Evolutionary conservation across 2,797 vertebrate species (phyloP).

Genomic region (Todus mexicanus): DNA sequence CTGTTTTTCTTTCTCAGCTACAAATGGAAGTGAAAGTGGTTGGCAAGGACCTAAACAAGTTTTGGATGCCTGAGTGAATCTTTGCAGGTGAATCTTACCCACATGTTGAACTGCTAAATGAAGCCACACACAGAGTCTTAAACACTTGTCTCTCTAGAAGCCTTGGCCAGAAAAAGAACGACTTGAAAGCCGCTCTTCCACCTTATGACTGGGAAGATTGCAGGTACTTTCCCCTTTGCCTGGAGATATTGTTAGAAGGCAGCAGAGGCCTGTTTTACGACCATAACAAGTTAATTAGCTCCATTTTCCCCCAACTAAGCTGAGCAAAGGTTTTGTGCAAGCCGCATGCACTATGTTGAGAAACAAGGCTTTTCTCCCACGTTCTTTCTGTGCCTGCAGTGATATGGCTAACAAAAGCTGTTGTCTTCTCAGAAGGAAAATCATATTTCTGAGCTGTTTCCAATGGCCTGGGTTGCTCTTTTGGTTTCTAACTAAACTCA

Average conservation of each 20-base stretch:
- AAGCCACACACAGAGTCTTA: not conserved
- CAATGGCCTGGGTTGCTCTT: constrained; percentile 31
- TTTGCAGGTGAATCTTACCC: not conserved
- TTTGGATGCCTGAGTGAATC: not conserved
- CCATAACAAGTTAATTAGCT: constrained; percentile 26
- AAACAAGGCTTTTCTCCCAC: constrained; percentile 7
- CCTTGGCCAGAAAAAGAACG: not conserved
- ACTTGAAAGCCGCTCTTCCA: not conserved
- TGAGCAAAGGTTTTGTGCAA: not conserved
- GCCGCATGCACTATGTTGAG: not conserved
- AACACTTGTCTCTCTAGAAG: not conserved
- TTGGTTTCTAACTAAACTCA: not conserved
- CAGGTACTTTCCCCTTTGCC: constrained; percentile 47
- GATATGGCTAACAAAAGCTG: not conserved
- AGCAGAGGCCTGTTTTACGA: not conserved
- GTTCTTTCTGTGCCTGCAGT: not conserved
- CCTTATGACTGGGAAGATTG: constrained; percentile 3
- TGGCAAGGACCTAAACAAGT: not conserved
- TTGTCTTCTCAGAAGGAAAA: not conserved
- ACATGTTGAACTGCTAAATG: not conserved
- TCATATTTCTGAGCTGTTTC: constrained; percentile 27
- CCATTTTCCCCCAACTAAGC: not conserved
- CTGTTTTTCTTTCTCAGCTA: not conserved
- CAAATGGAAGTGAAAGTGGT: not conserved
- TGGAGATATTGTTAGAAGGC: constrained; percentile 32